Base-by-base conservation (phyloP, 2,888 invertebrate species). In the Criorhina ranunculi region DNA sequence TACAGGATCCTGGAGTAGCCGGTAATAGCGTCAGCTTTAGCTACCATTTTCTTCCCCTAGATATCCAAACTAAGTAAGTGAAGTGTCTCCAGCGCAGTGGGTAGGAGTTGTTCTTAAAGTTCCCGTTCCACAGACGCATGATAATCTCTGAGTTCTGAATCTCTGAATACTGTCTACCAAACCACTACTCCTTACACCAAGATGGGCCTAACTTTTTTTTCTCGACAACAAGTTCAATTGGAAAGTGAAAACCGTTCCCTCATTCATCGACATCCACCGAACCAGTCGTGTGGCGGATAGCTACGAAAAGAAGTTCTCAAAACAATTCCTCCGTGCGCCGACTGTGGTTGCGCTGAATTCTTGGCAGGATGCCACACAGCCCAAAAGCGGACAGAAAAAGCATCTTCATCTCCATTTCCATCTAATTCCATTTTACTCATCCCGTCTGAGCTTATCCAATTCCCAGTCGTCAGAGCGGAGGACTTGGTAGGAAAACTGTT, bases 401-500 rank as follows among this genome's bases (percentile, higher is more conserved):
- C 53, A 49, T 49, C 31, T 51, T 37, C 42, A 40, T 69, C 33
- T 57, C 11, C 53, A 49, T 49, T 19, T 51, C 44, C 42, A 40
- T 69, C 33, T 57, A 42, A 64, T 62, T 40, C 53, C 49, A 67
- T 67, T 72, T 44, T 60, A 80, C 79, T 55, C 66, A 75, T 75
- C 31, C 46, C 40, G 80, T 37, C 35, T 29, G 55, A 35, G 17
- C 55, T 69, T 62, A 62, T 55, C 55, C 24, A 62, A 24, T 12
- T n/a, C n/a, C n/a, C 62, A 11, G 17, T 12, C 15, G 33, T 29
- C n/a, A n/a, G 6, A 17, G 24, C 24, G 29, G 24, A 19, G 12
- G 2, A 5, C 5, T n/a, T 24, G 17, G 7, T 53, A 31, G 2
- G 19, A 19, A 42, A 67, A n/a, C 40, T 55, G 11, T 17, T 24